Conservation (phyloP, 1,140 invertebrate genomes). For the Apolygus lucorum region DNA sequence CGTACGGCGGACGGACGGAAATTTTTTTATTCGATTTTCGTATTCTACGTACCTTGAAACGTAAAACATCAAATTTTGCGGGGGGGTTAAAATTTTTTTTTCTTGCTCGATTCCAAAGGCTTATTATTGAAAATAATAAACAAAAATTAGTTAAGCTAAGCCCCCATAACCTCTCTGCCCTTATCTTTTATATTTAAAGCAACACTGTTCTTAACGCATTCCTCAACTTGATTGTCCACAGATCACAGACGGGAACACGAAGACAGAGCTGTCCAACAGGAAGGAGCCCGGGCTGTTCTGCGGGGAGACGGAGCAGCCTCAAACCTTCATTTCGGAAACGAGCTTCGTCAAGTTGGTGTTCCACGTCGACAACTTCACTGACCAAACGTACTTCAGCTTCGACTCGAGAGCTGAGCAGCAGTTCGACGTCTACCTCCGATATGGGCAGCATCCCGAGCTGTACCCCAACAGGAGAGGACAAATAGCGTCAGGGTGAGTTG, state of each 20-base stretch:
- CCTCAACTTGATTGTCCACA: conserved; percentile 44
- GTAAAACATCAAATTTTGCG: too few relatives aligned
- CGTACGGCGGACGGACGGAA: too few relatives aligned
- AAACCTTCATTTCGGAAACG: conserved; percentile 89
- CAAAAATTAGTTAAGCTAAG: too few relatives aligned
- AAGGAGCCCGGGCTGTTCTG: conserved; percentile 82
- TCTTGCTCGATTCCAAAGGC: too few relatives aligned
- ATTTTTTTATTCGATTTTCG: too few relatives aligned
- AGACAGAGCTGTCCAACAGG: conserved; percentile 73
- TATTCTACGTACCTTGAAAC: too few relatives aligned
- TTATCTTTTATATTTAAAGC: too few relatives aligned
- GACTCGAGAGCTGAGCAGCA: conserved; percentile 76
- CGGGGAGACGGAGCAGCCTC: conserved; percentile 83
- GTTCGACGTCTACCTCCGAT: conserved; percentile 76
- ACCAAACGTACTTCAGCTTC: conserved; percentile 74
- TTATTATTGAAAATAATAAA: too few relatives aligned
- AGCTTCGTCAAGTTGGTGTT: conserved; percentile 83
- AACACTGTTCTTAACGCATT: too few relatives aligned
- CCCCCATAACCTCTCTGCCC: too few relatives aligned
- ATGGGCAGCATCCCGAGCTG: conserved; percentile 83
- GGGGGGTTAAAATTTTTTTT: too few relatives aligned
- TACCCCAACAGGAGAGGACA: conserved; percentile 82
- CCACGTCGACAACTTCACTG: conserved; percentile 83
- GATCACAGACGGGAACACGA: conserved; percentile 75
- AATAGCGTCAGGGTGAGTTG: conserved; percentile 63